Conservation (phyloP, 2,113 vertebrate genomes). For the Symphodus melops region DNA sequence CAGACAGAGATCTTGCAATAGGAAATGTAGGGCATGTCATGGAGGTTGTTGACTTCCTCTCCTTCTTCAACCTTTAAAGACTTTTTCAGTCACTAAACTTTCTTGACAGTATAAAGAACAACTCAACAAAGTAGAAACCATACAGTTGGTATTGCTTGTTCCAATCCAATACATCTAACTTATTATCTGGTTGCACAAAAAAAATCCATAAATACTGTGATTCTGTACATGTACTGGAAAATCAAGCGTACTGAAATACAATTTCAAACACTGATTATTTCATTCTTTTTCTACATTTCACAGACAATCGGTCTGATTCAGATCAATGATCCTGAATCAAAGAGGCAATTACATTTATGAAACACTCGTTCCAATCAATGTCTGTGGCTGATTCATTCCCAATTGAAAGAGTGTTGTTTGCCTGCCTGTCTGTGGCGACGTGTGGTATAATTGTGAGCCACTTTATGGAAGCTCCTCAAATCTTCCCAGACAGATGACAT, state of each 20-base stretch:
- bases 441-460: conserved; percentile 65
- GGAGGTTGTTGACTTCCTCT: conserved; percentile 7
- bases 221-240: conserved; percentile 40
- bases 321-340: conserved; percentile 75
- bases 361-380: conserved; percentile 68
- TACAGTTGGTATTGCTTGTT: conserved; percentile 3
- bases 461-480: conserved; percentile 67
- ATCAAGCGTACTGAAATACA: conserved; percentile 51
- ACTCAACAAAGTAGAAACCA: conserved; percentile 20
- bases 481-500: conserved; percentile 68
- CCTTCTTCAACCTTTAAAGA: conserved; percentile 39
- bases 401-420: conserved; percentile 64
- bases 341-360: conserved; percentile 74
- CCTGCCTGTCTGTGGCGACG: conserved; percentile 67
- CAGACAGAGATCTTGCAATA: conserved; percentile 27
- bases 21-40: conserved; percentile 64
- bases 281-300: conserved; percentile 32
- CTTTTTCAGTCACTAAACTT: conserved; percentile 57
- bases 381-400: conserved; percentile 65
- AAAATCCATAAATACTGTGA: conserved; percentile 35
- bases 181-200: conserved; percentile 13
- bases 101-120: conserved; percentile 36
- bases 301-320: conserved; percentile 53
- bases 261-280: conserved; percentile 33
- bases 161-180: not conserved